Evolutionary conservation across 2,888 invertebrate species (phyloP).

Genomic region (Carcina quercana): DNA sequence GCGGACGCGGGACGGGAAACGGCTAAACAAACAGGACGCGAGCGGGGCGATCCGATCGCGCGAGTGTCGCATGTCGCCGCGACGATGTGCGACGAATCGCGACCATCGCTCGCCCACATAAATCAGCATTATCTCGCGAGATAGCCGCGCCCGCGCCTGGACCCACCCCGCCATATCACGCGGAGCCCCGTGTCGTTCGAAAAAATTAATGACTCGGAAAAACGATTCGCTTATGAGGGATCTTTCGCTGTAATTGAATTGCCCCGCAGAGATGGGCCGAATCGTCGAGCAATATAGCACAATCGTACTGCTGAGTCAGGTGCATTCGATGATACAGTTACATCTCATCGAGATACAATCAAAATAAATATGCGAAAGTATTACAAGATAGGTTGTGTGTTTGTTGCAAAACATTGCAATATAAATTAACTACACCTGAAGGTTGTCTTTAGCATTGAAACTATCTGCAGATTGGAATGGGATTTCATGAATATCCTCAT

Average conservation of each 20-base stretch:
- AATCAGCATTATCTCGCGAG: slow-evolving; percentile 75
- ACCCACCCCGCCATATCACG: slow-evolving; percentile 66
- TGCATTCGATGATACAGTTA: slow-evolving; percentile 23
- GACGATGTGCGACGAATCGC: slow-evolving; percentile 69
- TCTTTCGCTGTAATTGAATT: slow-evolving; percentile 74
- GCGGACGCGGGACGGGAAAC: slow-evolving; percentile 33
- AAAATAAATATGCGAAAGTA: too few species aligned
- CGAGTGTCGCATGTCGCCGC: slow-evolving; percentile 46
- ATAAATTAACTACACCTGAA: too few species aligned
- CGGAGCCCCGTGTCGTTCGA: slow-evolving; percentile 69
- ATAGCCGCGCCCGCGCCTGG: slow-evolving; percentile 64
- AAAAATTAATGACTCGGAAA: slow-evolving; percentile 75
- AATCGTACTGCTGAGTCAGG: slow-evolving; percentile 38
- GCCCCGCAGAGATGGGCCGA: slow-evolving; percentile 62
- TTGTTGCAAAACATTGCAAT: too few species aligned
- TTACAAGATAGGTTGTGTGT: too few species aligned
- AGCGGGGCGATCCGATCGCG: slow-evolving; percentile 41
- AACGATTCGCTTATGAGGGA: slow-evolving; percentile 76
- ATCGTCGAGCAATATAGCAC: slow-evolving; percentile 50
- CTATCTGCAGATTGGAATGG: too few species aligned
- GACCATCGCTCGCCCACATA: slow-evolving; percentile 65
- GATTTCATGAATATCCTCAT: too few species aligned
- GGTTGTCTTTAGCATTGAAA: too few species aligned
- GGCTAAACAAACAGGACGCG: slow-evolving; percentile 49
- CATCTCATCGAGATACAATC: too few species aligned